phyloP scores from a whole-genome alignment of 2,888 invertebrate species.

The Anticlea derivata region DNA sequence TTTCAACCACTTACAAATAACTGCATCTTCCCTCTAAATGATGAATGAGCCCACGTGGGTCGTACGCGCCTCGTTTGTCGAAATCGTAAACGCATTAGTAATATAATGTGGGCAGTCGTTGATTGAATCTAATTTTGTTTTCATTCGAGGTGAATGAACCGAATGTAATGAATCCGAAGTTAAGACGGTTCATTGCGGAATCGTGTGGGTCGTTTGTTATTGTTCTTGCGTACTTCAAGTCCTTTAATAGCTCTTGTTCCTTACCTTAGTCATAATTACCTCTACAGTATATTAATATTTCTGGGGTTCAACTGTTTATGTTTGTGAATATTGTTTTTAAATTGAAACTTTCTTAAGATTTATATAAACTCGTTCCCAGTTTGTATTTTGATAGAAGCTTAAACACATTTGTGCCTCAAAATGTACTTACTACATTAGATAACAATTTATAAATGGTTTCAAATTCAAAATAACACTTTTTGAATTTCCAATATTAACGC shows the following conservation, averaged over 20 bases:
- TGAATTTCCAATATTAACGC: no score
- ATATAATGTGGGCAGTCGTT: constrained; percentile 67
- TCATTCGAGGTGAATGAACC: constrained; percentile 70
- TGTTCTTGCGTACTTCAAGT: constrained; percentile 32
- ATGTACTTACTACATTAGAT: no score
- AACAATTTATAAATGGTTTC: no score
- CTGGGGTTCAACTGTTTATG: not conserved
- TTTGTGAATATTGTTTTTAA: not conserved
- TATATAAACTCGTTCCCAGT: no score
- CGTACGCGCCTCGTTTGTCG: constrained; percentile 41
- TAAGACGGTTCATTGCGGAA: constrained; percentile 34
- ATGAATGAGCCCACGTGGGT: constrained; percentile 37
- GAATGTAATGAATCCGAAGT: constrained; percentile 39
- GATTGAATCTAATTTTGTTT: constrained; percentile 76
- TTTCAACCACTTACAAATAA: constrained; percentile 21
- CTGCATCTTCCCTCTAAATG: constrained; percentile 22
- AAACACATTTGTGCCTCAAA: no score
- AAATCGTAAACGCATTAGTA: constrained; percentile 73
- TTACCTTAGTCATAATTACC: constrained; percentile 10
- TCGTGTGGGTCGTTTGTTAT: constrained; percentile 35
- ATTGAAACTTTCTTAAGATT: no score
- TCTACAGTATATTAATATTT: not conserved
- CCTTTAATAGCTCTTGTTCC: constrained; percentile 17
- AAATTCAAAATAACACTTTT: no score
- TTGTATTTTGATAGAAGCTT: no score